phyloP scores from a whole-genome alignment of 2,888 invertebrate species.

The Phania funesta region DNA sequence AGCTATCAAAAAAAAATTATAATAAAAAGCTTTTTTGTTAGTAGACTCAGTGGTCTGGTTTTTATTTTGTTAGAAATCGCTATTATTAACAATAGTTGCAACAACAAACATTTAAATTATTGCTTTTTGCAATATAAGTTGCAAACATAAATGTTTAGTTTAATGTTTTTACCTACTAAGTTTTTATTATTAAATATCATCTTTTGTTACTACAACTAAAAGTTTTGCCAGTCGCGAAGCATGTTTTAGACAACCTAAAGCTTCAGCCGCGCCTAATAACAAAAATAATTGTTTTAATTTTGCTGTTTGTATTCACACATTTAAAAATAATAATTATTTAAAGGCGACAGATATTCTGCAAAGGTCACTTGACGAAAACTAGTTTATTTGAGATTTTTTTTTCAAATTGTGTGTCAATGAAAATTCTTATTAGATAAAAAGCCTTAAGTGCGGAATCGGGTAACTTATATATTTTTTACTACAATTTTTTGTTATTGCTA shows the following conservation, averaged over 20 bases:
- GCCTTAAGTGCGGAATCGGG: too few species aligned
- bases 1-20: conserved; percentile 28
- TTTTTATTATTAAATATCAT: conserved; percentile 50
- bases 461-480: too few species aligned
- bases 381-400: too few species aligned
- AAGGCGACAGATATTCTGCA: not conserved
- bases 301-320: not conserved
- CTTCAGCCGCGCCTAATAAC: conserved; percentile 53
- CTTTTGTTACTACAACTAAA: conserved; percentile 12
- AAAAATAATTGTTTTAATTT: conserved; percentile 14
- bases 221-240: conserved; percentile 3
- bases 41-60: conserved; percentile 42
- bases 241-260: conserved; percentile 16
- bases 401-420: not conserved
- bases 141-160: too few species aligned
- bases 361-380: conserved; percentile 27
- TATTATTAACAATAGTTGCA: conserved; percentile 38
- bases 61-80: conserved; percentile 26
- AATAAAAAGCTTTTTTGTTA: conserved; percentile 34
- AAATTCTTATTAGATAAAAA: too few species aligned
- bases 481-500: too few species aligned
- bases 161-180: conserved; percentile 45
- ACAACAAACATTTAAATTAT: conserved; percentile 1
- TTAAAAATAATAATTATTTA: conserved; percentile 7
- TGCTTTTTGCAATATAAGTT: conserved; percentile 10